Evolutionary conservation across 2,797 vertebrate genomes (phyloP), one percentile per base, ranked within the genome.

Genomic region (Chanos chanos): DNA sequence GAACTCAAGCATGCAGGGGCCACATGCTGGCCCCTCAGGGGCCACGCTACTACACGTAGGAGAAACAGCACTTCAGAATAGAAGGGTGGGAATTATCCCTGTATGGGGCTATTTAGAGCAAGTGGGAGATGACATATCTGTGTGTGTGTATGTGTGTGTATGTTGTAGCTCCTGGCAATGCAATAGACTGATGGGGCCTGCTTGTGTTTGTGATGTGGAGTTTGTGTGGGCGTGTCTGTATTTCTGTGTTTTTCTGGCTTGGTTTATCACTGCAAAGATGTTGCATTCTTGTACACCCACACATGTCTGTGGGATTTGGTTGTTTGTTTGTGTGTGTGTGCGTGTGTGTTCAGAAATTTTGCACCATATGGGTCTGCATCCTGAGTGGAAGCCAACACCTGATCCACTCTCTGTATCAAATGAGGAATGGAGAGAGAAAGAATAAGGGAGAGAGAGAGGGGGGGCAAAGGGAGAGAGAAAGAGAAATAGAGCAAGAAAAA

Each of bases 381-480:
- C 65, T 67, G 37, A 61, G 28, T 57, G 67, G 61, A 72, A 65
- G 24, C 48, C 56, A 44, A 52, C 74, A 76, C 67, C 74, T 76
- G 71, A 73, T 82, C 85, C 75, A 22, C 72, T 77, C 74, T 73
- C 77, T n/a, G n/a, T n/a, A n/a, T n/a, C n/a, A n/a, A n/a, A n/a
- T n/a, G n/a, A n/a, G n/a, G n/a, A n/a, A n/a, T 72, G 68, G 79
- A 81, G 76, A 75, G 65, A 68, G 61, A 63, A 76, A 71, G 71
- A 74, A 71, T 72, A 66, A 70, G 62, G 5, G 7, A 15, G 27
- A 33, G 43, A 13, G 24, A 10, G 43, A 16, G 16, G 16, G 24
- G 21, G 7, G 19, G 12, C 54, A 8, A 40, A 13, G 22, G 7
- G 41, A 40, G 18, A 13, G 31, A 40, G 8, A 15, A 34, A 33